Evolutionary conservation across 1,140 invertebrate species (phyloP).

Genomic region (Nylanderia fulva): DNA sequence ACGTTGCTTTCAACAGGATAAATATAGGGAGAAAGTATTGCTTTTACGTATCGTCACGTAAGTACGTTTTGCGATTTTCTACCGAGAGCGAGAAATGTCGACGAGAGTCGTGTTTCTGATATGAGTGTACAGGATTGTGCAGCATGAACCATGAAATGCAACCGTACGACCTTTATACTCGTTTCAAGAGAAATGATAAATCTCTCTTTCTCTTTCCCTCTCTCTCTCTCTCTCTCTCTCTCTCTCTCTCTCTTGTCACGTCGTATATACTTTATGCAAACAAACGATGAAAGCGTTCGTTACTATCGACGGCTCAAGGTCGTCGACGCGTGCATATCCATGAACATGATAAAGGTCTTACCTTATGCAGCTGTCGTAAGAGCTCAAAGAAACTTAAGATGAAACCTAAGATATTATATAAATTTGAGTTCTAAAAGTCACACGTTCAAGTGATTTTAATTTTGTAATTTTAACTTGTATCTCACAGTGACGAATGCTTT

Average conservation of each 20-base stretch:
- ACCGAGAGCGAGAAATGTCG: conserved; percentile 37
- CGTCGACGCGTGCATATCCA: neutral
- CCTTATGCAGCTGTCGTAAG: neutral
- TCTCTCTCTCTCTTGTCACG: neutral
- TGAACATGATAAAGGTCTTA: neutral
- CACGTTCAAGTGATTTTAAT: neutral
- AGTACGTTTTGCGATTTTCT: conserved; percentile 32
- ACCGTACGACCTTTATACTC: conserved; percentile 45
- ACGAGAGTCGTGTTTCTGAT: neutral
- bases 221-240: neutral
- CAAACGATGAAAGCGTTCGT: conserved; percentile 34
- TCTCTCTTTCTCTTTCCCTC: neutral
- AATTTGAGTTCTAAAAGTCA: neutral
- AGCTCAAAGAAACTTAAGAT: neutral
- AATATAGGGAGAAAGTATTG: neutral
- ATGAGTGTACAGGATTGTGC: conserved; percentile 10
- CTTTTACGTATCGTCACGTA: neutral
- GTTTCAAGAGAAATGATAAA: conserved; percentile 47
- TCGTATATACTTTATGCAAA: conserved; percentile 25
- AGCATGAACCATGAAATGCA: conserved; percentile 61
- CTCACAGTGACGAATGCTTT: no score
- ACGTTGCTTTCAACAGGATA: neutral
- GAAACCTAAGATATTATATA: neutral
- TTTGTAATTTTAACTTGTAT: neutral
- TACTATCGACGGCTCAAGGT: neutral